phyloP scores from a whole-genome alignment of 2,888 invertebrate genomes.

The Phalera bucephala region DNA sequence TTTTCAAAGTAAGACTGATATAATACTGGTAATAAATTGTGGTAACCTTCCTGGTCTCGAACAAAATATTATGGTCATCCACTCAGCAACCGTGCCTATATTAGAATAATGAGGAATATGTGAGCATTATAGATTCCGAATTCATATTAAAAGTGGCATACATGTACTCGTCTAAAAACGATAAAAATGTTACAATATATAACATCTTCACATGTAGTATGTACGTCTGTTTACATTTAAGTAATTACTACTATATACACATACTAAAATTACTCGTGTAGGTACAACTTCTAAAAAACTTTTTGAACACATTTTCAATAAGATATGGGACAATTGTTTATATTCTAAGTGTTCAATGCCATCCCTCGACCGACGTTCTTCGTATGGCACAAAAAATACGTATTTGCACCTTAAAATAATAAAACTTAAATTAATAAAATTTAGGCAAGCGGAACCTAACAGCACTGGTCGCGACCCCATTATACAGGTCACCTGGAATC shows the following conservation, averaged over 20 bases:
- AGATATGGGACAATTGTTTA: constrained; percentile 69
- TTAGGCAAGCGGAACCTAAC: constrained; percentile 52
- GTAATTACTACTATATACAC: constrained; percentile 59
- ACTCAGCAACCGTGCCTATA: too few species aligned
- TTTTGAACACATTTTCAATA: constrained; percentile 78
- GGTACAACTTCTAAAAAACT: constrained; percentile 73
- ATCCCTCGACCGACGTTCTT: constrained; percentile 30
- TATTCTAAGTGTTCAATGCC: constrained; percentile 47
- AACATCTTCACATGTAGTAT: constrained; percentile 32
- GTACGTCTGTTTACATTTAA: constrained; percentile 36
- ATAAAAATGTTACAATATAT: constrained; percentile 41
- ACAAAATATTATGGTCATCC: too few species aligned
- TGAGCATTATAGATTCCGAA: constrained; percentile 25
- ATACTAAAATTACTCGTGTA: constrained; percentile 56
- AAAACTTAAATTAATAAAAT: constrained; percentile 28
- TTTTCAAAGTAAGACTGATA: too few species aligned
- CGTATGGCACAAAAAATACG: constrained; percentile 62
- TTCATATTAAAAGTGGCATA: constrained; percentile 29
- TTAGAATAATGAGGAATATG: constrained; percentile 23
- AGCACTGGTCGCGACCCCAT: constrained; percentile 7
- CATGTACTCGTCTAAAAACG: constrained; percentile 32
- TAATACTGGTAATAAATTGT: too few species aligned
- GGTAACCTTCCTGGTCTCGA: too few species aligned
- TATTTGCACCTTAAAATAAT: constrained; percentile 37
- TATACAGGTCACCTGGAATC: too few species aligned